Conservation (phyloP, 2,888 invertebrate genomes). For the Automeris io region DNA sequence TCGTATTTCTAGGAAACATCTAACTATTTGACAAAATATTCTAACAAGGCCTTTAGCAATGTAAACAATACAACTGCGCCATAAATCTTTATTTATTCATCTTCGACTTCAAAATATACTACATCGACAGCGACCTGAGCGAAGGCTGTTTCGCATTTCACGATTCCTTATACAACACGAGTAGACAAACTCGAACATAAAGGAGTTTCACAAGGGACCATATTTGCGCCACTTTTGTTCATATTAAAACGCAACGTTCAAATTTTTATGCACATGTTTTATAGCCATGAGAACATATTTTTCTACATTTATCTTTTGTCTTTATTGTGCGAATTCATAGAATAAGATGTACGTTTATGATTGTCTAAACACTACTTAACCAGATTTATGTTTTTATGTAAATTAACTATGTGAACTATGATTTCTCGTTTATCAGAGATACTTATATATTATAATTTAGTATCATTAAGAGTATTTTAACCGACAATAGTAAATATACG, state of each 20-base stretch:
- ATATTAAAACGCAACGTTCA: constrained; percentile 1
- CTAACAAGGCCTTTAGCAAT: constrained; percentile 3
- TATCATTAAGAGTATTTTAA: too few species aligned
- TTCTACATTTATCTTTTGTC: constrained; percentile 5
- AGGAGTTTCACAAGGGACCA: constrained; percentile 7
- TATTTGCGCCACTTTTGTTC: constrained; percentile 4
- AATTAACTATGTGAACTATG: constrained; percentile 9
- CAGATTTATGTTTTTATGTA: constrained; percentile 8
- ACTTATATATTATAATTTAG: too few species aligned
- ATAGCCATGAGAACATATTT: constrained; percentile 6
- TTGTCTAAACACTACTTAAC: constrained; percentile 6
- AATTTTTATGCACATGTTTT: constrained; percentile 5
- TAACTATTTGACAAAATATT: neutral
- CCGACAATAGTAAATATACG: too few species aligned
- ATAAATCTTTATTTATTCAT: constrained; percentile 20
- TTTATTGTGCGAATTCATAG: constrained; percentile 8
- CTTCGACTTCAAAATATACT: constrained; percentile 36
- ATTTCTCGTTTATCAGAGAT: constrained; percentile 1
- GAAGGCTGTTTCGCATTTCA: constrained; percentile 46
- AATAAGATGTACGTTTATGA: neutral
- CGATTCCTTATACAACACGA: constrained; percentile 33
- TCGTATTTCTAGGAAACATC: neutral
- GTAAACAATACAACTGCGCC: neutral
- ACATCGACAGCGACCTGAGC: constrained; percentile 42
- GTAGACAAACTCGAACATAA: constrained; percentile 14